A percentile compares a stretch with the other conserved stretches of the same genome.
phyloP scores from a whole-genome alignment of 1,140 invertebrate genomes.

The Listronotus bonariensis region DNA sequence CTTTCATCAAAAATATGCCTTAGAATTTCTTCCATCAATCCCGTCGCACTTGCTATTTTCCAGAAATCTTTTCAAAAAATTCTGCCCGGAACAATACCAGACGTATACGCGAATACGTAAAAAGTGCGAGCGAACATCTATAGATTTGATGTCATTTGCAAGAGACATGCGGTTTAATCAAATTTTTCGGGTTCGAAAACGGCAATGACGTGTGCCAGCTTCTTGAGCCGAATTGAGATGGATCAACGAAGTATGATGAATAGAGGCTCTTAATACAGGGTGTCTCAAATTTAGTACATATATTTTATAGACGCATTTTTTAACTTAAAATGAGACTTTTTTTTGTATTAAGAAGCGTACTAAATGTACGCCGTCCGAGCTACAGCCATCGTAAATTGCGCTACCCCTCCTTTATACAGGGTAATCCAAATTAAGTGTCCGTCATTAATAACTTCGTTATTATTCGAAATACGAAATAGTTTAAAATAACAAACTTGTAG shows the following conservation, averaged over 20 bases:
- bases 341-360: no score
- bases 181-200: slow-evolving; percentile 29
- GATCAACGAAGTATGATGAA: slow-evolving; percentile 3
- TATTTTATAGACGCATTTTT: no score
- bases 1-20: slow-evolving; percentile 13
- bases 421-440: no score
- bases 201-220: slow-evolving; percentile 20
- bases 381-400: no score
- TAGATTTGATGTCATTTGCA: slow-evolving; percentile 34
- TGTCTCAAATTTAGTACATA: no score
- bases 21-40: slow-evolving; percentile 19
- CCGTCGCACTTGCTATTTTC: slow-evolving; percentile 8
- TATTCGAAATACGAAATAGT: no score
- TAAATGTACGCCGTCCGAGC: no score
- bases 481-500: no score
- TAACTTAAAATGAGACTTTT: no score
- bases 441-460: no score
- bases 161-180: slow-evolving; percentile 35
- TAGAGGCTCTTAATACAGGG: no score
- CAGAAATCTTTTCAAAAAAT: slow-evolving; percentile 13
- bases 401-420: no score
- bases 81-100: slow-evolving; percentile 17
- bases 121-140: slow-evolving; percentile 31
- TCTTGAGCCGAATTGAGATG: slow-evolving; percentile 21
- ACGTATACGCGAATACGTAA: slow-evolving; percentile 20